Evolutionary conservation across 2,113 vertebrate species (phyloP), one percentile per base, ranked within the genome.

Genomic region (Mastomys natalensis): DNA sequence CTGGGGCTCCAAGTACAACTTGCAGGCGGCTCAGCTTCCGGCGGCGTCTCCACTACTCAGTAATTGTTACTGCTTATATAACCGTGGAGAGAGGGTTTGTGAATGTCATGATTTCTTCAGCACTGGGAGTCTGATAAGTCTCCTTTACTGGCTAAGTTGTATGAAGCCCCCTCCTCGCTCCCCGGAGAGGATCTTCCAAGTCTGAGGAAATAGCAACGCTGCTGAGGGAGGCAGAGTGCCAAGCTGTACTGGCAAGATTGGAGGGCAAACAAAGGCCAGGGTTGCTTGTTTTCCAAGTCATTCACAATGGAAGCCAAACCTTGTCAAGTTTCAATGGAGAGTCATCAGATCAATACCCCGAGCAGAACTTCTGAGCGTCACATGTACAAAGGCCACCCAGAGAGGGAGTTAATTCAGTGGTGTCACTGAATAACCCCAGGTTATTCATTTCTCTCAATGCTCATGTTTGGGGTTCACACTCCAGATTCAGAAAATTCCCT

Each of bases 231-330:
- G 7, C 53, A 87, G 6, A 78, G 68, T 22, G 40, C 70, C 88
- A 93, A 74, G 68, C 89, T 73, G 51, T 24, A 90, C n/a, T 26
- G 90, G 88, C 26, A 19, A 40, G 91, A 66, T 31, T 3, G 34
- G 58, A 88, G 15, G 74, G 80, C 64, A 95, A 95, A 89, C 90
- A 97, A 78, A 93, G 55, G 29, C 53, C 40, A 90, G 64, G 55
- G 64, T 86, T 74, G 37, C 78, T 88, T 88, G 76, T 70, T 68
- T 96, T 97, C 45, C 68, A 48, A 81, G n/a, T 31, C 48, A 51
- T 21, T 68, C 45, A 55, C 15, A 78, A 22, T 12, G 55, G 68
- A 93, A 37, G 76, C 15, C 55, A 90, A 93, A 74, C 53, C n/a
- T 92, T 74, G 51, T 81, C 76, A 17, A 64, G 17, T 93, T 95